Conservation (phyloP, 2,888 invertebrate genomes). For the Dasypogon diadema region DNA sequence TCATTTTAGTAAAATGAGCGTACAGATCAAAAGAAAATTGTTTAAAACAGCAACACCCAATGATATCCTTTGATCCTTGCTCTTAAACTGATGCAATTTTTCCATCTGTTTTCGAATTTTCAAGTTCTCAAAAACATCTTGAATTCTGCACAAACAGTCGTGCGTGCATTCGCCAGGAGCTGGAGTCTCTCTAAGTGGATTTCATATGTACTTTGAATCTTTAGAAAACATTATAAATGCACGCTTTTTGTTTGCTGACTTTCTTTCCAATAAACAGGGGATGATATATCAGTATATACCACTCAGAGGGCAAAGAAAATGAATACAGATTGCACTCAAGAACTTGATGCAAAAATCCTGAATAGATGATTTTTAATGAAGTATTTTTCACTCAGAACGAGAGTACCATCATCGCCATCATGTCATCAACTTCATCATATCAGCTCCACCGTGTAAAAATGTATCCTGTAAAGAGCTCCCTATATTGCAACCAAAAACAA, state of each 20-base stretch:
- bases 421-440: constrained; percentile 17
- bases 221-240: constrained; percentile 7
- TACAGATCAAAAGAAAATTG: constrained; percentile 27
- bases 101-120: constrained; percentile 25
- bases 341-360: constrained; percentile 54
- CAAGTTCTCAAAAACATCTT: background rate
- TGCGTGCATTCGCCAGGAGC: background rate
- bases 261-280: constrained; percentile 50
- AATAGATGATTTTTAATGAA: constrained; percentile 58
- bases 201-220: background rate
- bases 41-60: constrained; percentile 13
- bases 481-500: background rate
- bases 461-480: constrained; percentile 25
- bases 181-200: background rate
- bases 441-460: background rate
- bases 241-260: constrained; percentile 51
- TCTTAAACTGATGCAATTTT: constrained; percentile 25
- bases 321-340: constrained; percentile 39
- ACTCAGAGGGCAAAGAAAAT: constrained; percentile 40
- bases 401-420: constrained; percentile 37
- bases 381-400: constrained; percentile 53
- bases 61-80: constrained; percentile 33
- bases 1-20: constrained; percentile 1
- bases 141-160: background rate
- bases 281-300: constrained; percentile 24